These are phyloP conservation scores for Lathronympha strigana DNA, from an alignment of 2,888 invertebrate species.

Conservation along the genomic window DNA sequence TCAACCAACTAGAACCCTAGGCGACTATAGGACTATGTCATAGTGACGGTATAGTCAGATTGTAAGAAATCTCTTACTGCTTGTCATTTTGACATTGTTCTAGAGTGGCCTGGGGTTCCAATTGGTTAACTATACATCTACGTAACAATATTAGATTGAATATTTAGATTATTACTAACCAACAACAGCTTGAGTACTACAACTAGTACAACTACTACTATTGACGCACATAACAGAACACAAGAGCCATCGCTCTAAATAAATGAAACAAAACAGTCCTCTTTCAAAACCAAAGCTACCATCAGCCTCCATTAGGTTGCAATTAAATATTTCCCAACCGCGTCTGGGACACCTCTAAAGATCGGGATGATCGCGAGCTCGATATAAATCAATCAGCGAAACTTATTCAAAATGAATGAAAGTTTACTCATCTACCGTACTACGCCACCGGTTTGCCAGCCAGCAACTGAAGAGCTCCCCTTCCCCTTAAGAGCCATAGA, in stretches of 20 bases:
- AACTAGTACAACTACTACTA: slow-evolving; percentile 7
- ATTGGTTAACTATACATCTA: no score
- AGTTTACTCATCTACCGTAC: slow-evolving; percentile 60
- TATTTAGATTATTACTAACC: neutral
- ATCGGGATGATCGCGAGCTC: slow-evolving; percentile 47
- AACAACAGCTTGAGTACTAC: neutral
- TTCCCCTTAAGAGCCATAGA: slow-evolving; percentile 46
- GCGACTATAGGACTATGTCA: no score
- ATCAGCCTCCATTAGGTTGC: slow-evolving; percentile 54
- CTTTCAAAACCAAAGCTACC: slow-evolving; percentile 47
- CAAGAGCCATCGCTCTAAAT: slow-evolving; percentile 25
- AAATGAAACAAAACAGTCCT: slow-evolving; percentile 61
- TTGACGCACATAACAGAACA: slow-evolving; percentile 33
- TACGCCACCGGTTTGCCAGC: slow-evolving; percentile 54
- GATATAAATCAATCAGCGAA: slow-evolving; percentile 49
- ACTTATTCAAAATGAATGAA: slow-evolving; percentile 58
- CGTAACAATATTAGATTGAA: neutral
- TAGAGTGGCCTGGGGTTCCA: no score
- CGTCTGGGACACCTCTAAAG: slow-evolving; percentile 47
- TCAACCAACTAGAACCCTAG: no score
- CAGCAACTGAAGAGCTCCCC: slow-evolving; percentile 55
- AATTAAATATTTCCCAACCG: slow-evolving; percentile 57
- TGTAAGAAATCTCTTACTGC: no score
- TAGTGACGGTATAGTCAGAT: no score
- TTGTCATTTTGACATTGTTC: no score